Percentiles rank a stretch among this genome's conserved stretches.
Conservation (phyloP, 2,113 vertebrate genomes). For the Lanius collurio region DNA sequence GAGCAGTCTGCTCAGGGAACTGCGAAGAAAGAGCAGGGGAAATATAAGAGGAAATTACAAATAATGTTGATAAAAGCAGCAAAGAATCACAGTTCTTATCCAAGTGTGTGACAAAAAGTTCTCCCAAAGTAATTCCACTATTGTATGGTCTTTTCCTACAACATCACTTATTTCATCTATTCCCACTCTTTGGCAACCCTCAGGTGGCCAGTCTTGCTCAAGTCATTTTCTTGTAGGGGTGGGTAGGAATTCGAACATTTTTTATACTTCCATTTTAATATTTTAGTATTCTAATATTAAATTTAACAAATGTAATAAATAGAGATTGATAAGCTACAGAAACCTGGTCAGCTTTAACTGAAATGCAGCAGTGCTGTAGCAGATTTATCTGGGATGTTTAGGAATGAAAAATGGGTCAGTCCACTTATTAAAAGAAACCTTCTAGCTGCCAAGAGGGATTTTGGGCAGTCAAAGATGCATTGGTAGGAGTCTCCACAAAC, state of each 20-base stretch:
- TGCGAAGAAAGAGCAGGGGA: not conserved
- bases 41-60: not conserved
- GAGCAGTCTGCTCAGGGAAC: not conserved
- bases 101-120: not conserved
- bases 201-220: not conserved
- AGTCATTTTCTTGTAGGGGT: not conserved
- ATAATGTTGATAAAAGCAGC: not conserved
- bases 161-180: not conserved
- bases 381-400: not conserved
- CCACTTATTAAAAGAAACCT: not conserved
- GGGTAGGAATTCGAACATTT: not conserved
- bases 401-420: not conserved
- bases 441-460: not conserved
- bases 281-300: not conserved
- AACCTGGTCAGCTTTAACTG: not conserved
- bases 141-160: not conserved
- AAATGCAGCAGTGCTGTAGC: not conserved
- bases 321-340: not conserved
- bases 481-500: constrained; percentile 1
- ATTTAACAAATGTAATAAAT: fast-evolving
- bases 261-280: not conserved
- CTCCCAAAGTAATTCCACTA: not conserved
- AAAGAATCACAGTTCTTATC: not conserved
- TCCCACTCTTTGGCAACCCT: not conserved
- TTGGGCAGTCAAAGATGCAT: not conserved